These are phyloP conservation scores for Lasioglossum lativentre DNA, from an alignment of 2,888 invertebrate genomes.

Conservation along the genomic window DNA sequence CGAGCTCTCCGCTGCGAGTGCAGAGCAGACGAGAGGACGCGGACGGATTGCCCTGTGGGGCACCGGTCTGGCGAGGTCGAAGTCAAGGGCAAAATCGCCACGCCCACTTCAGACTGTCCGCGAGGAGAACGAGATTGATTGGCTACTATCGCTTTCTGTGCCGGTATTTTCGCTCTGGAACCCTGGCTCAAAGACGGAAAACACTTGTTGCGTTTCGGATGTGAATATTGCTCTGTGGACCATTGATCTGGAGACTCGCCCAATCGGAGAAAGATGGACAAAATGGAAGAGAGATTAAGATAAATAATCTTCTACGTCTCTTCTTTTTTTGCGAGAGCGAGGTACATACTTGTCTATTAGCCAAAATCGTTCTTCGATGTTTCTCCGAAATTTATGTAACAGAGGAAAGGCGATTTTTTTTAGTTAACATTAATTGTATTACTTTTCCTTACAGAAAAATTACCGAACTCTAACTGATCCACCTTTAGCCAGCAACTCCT, in stretches of 20 bases:
- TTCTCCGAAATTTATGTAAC: background rate
- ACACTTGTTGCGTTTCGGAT: slow-evolving; percentile 4
- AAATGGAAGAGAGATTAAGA: background rate
- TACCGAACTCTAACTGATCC: background rate
- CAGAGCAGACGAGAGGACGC: background rate
- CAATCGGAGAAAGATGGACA: background rate
- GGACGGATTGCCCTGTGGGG: background rate
- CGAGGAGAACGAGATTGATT: background rate
- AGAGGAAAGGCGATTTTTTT: background rate
- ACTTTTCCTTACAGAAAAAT: background rate
- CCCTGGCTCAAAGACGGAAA: background rate
- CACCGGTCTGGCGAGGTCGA: background rate
- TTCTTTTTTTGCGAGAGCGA: background rate
- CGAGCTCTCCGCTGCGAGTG: background rate
- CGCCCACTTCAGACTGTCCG: background rate
- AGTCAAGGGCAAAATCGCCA: background rate
- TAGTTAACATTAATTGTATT: background rate
- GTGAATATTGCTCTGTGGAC: background rate
- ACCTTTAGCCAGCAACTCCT: background rate
- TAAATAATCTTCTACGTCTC: background rate
- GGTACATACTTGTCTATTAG: background rate
- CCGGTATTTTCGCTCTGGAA: background rate
- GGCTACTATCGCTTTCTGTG: background rate
- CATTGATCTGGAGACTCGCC: background rate
- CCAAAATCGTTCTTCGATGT: background rate